Evolutionary conservation across 1,140 invertebrate species (phyloP).

Genomic region (Drosophila erecta): DNA sequence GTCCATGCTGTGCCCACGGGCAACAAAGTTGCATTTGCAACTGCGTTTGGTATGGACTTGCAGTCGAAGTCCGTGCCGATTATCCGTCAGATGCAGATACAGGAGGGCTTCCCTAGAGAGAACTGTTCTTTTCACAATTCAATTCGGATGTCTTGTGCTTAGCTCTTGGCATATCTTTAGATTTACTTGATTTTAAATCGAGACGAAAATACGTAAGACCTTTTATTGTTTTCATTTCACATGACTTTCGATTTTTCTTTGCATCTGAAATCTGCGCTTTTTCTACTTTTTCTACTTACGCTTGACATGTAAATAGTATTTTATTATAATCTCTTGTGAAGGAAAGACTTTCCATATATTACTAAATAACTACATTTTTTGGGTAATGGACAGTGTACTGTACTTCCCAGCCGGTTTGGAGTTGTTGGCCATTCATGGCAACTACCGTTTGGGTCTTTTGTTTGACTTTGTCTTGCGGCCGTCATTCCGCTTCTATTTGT

Average conservation of each 20-base stretch:
- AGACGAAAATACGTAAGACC: no score
- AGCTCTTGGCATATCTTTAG: no score
- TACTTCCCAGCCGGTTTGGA: constrained; percentile 59
- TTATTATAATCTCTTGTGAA: no score
- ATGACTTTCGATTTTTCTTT: no score
- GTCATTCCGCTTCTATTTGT: constrained; percentile 77
- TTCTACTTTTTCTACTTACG: no score
- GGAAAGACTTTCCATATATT: no score
- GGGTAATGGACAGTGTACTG: constrained; percentile 3
- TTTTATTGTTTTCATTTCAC: no score
- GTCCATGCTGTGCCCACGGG: constrained; percentile 23
- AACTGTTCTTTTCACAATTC: not conserved
- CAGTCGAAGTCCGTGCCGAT: constrained; percentile 13
- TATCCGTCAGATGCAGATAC: constrained; percentile 37
- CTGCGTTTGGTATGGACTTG: constrained; percentile 15
- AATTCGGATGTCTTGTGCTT: no score
- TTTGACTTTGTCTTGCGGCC: constrained; percentile 79
- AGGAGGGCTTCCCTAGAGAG: not conserved
- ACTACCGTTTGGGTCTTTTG: constrained; percentile 81
- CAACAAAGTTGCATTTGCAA: constrained; percentile 62
- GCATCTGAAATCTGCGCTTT: no score
- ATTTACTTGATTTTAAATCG: no score
- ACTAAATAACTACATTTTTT: not conserved
- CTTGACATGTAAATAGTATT: no score
- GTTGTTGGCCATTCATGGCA: constrained; percentile 71